phyloP scores from a whole-genome alignment of 2,888 invertebrate species.

The Tachystola acroxantha region DNA sequence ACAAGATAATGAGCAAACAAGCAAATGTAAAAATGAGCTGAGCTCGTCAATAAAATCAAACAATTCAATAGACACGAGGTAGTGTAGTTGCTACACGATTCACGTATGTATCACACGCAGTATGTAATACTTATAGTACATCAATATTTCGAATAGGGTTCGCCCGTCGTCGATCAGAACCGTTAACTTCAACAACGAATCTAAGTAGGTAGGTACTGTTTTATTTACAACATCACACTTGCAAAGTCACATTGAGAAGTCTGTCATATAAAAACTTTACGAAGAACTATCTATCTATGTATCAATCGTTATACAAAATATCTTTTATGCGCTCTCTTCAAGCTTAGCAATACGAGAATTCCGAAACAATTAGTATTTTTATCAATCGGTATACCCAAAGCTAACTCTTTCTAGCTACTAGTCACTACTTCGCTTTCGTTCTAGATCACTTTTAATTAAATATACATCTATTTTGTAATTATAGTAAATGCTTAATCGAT shows the following conservation, averaged over 20 bases:
- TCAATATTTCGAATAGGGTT: constrained; percentile 31
- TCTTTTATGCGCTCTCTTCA: constrained; percentile 60
- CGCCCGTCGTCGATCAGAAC: constrained; percentile 32
- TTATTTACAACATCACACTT: constrained; percentile 71
- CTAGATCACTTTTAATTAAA: constrained; percentile 52
- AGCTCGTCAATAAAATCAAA: constrained; percentile 55
- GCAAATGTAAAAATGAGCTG: constrained; percentile 61
- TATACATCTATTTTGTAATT: constrained; percentile 44
- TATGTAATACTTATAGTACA: constrained; percentile 35
- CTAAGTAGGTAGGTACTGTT: constrained; percentile 34
- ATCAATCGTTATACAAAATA: constrained; percentile 75
- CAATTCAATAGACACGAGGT: constrained; percentile 60
- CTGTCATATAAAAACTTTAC: constrained; percentile 71
- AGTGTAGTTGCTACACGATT: constrained; percentile 72
- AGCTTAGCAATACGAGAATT: constrained; percentile 54
- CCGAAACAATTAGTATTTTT: constrained; percentile 32
- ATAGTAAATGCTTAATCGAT: constrained; percentile 61
- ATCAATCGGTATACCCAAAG: constrained; percentile 37
- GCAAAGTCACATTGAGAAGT: constrained; percentile 71
- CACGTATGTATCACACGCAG: constrained; percentile 58
- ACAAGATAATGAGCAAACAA: constrained; percentile 60
- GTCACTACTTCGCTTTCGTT: constrained; percentile 48
- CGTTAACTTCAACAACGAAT: constrained; percentile 34
- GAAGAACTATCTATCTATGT: constrained; percentile 59
- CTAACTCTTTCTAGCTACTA: constrained; percentile 56